Conservation (phyloP, 2,113 vertebrate species). For the Pristiophorus japonicus region DNA sequence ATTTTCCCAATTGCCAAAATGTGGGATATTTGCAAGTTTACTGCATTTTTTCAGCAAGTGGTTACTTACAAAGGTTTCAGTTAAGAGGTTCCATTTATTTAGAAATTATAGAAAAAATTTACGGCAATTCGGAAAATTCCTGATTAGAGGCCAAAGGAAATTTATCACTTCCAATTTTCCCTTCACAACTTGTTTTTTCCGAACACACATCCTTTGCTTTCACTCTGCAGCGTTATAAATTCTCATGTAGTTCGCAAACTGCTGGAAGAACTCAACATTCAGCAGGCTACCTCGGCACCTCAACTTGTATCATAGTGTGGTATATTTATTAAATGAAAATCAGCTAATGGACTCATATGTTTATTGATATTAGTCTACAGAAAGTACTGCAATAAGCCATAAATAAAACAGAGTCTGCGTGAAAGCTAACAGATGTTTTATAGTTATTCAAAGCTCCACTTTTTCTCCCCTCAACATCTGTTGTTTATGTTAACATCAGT, state of each 20-base stretch:
- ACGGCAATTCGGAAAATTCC: not conserved
- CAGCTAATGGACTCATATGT: not conserved
- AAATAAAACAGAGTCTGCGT: conserved; percentile 7
- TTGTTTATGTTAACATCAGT: not conserved
- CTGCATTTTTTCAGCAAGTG: not conserved
- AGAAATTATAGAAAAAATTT: not conserved
- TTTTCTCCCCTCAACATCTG: not conserved
- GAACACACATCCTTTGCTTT: not conserved
- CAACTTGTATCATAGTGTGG: not conserved
- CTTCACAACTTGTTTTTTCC: not conserved
- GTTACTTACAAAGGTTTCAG: not conserved
- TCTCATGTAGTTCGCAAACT: not conserved
- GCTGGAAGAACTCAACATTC: not conserved
- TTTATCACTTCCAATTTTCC: not conserved
- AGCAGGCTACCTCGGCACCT: not conserved
- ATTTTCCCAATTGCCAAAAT: not conserved
- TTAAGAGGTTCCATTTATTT: not conserved
- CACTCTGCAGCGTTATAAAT: not conserved
- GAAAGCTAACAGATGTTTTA: not conserved
- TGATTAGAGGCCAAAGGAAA: not conserved
- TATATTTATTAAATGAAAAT: not conserved
- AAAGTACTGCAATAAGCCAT: not conserved
- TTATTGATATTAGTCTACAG: not conserved
- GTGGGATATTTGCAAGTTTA: not conserved
- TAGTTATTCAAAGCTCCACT: not conserved